These are phyloP conservation scores for Cydia pomonella DNA, from an alignment of 1,140 invertebrate genomes.

Conservation along the genomic window DNA sequence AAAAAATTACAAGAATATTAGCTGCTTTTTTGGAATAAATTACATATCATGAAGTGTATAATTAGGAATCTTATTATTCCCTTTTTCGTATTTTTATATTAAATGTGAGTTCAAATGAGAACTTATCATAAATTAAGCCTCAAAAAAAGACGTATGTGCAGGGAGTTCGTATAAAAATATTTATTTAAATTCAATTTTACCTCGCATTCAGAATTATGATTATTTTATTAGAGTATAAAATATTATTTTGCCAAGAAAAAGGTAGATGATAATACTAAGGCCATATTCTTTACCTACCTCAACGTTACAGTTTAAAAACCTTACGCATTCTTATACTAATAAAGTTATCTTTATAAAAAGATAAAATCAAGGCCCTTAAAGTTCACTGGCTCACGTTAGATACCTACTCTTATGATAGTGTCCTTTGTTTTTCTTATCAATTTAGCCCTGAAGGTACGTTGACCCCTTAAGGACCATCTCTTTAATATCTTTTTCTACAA, in stretches of 20 bases:
- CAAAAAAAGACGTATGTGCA: no score
- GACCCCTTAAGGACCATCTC: slow-evolving; percentile 40
- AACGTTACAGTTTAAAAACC: not conserved
- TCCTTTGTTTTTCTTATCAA: slow-evolving; percentile 59
- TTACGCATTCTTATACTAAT: slow-evolving; percentile 25
- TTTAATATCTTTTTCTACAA: slow-evolving; percentile 34
- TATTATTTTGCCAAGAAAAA: not conserved
- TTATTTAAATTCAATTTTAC: no score
- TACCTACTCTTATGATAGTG: slow-evolving; percentile 44
- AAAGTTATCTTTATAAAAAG: slow-evolving; percentile 29
- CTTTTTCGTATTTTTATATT: no score
- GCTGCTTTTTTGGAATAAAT: not conserved
- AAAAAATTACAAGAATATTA: not conserved
- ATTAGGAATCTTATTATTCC: no score
- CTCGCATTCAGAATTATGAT: no score
- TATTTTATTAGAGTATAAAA: no score
- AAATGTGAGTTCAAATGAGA: no score
- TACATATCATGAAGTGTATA: no score
- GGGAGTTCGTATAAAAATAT: no score
- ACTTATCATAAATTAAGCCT: no score
- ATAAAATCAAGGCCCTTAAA: slow-evolving; percentile 37
- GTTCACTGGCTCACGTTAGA: slow-evolving; percentile 39
- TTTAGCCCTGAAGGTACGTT: slow-evolving; percentile 59
- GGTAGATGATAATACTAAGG: not conserved
- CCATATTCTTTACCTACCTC: not conserved